Conservation (phyloP, 2,888 invertebrate genomes). For the Lathronympha strigana region DNA sequence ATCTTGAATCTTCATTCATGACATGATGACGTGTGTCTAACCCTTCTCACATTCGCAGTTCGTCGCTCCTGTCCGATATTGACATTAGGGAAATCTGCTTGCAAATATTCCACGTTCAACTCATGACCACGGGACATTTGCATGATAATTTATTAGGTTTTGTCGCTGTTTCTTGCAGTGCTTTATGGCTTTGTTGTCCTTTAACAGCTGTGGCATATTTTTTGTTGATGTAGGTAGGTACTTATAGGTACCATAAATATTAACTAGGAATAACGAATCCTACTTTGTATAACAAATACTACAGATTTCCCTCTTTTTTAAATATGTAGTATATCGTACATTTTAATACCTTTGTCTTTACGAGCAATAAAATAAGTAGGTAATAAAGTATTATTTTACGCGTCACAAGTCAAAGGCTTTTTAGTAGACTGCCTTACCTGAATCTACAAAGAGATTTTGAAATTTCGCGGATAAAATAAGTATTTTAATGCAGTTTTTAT, state of each 20-base stretch:
- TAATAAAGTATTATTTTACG: no score
- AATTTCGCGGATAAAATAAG: no score
- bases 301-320: no score
- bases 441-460: no score
- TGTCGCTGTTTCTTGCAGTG: slow-evolving; percentile 17
- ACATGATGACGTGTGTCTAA: slow-evolving; percentile 59
- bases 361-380: no score
- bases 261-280: not conserved
- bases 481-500: no score
- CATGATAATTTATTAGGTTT: slow-evolving; percentile 31
- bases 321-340: no score
- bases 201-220: slow-evolving; percentile 9
- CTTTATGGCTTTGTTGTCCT: slow-evolving; percentile 8
- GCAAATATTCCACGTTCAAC: slow-evolving; percentile 24
- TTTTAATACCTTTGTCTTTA: no score
- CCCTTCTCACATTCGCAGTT: slow-evolving; percentile 64
- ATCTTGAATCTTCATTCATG: slow-evolving; percentile 53
- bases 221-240: slow-evolving; percentile 17
- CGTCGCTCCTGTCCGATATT: slow-evolving; percentile 48
- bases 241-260: not conserved
- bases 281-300: no score
- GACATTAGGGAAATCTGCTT: slow-evolving; percentile 37
- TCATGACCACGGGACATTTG: slow-evolving; percentile 28
- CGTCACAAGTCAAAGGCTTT: no score
- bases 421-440: no score